Evolutionary conservation across 2,888 invertebrate species (phyloP).

Genomic region (Pteria penguin): DNA sequence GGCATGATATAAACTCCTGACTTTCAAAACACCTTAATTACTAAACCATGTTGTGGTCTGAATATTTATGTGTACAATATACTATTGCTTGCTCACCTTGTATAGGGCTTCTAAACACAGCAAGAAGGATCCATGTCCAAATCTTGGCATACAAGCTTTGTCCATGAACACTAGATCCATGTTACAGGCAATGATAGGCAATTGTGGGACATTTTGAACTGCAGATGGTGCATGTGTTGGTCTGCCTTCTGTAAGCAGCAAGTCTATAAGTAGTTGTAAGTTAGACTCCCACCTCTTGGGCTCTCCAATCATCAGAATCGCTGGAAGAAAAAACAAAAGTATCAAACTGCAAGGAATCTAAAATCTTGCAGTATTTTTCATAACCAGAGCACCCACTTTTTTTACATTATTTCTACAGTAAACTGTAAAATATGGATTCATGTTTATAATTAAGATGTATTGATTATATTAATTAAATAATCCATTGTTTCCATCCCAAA

Average conservation of each 20-base stretch:
- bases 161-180: slow-evolving; percentile 80
- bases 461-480: too few relatives aligned
- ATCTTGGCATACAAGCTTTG: slow-evolving; percentile 79
- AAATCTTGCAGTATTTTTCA: too few relatives aligned
- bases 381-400: too few relatives aligned
- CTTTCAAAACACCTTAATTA: too few relatives aligned
- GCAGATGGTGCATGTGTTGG: slow-evolving; percentile 71
- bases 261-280: slow-evolving; percentile 79
- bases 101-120: slow-evolving; percentile 78
- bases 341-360: too few relatives aligned
- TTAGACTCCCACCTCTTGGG: slow-evolving; percentile 79
- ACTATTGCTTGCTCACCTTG: slow-evolving; percentile 71
- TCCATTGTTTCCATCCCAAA: too few relatives aligned
- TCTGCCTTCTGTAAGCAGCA: slow-evolving; percentile 78
- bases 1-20: too few relatives aligned
- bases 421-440: too few relatives aligned
- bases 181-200: slow-evolving; percentile 80
- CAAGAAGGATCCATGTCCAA: slow-evolving; percentile 80
- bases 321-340: slow-evolving; percentile 54
- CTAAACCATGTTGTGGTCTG: too few relatives aligned
- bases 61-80: too few relatives aligned
- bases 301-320: slow-evolving; percentile 78
- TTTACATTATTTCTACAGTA: too few relatives aligned
- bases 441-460: too few relatives aligned
- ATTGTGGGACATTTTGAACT: slow-evolving; percentile 61